These are phyloP conservation scores for Cristatella mucedo DNA, from an alignment of 2,888 invertebrate species.

Conservation along the genomic window DNA sequence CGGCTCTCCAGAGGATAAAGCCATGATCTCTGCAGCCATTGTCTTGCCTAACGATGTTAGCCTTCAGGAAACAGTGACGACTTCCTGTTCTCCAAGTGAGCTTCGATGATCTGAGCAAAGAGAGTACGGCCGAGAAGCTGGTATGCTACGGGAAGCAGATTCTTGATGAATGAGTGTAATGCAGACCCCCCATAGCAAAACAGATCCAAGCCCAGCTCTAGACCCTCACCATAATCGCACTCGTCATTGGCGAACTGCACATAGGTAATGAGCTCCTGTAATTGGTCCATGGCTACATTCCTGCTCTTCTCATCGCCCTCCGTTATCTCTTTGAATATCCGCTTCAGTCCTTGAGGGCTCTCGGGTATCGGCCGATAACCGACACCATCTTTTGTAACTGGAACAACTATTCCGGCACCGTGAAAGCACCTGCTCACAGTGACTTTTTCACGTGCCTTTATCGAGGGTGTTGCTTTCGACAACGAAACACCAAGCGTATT, in stretches of 20 bases:
- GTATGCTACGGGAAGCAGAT: slow-evolving; percentile 58
- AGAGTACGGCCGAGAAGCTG: slow-evolving; percentile 53
- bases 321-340: slow-evolving; percentile 50
- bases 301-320: slow-evolving; percentile 45
- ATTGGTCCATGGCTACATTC: slow-evolving; percentile 47
- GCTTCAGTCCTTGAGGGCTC: slow-evolving; percentile 49
- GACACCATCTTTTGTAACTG: slow-evolving; percentile 56
- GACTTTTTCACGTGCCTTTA: neutral
- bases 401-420: slow-evolving; percentile 45
- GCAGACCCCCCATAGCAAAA: slow-evolving; percentile 54
- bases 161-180: slow-evolving; percentile 51
- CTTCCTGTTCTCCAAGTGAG: slow-evolving; percentile 57
- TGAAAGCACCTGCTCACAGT: slow-evolving; percentile 5
- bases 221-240: slow-evolving; percentile 78
- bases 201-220: slow-evolving; percentile 71
- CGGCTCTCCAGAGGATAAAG: too few relatives aligned
- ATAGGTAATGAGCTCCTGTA: slow-evolving; percentile 61
- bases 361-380: slow-evolving; percentile 64
- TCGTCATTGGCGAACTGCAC: slow-evolving; percentile 79
- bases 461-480: slow-evolving; percentile 12
- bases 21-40: too few relatives aligned
- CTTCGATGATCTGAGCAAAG: slow-evolving; percentile 56
- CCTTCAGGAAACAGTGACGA: too few relatives aligned
- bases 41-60: too few relatives aligned
- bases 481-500: neutral